phyloP scores from a whole-genome alignment of 2,797 vertebrate genomes.

The Xiphophorus birchmanni region DNA sequence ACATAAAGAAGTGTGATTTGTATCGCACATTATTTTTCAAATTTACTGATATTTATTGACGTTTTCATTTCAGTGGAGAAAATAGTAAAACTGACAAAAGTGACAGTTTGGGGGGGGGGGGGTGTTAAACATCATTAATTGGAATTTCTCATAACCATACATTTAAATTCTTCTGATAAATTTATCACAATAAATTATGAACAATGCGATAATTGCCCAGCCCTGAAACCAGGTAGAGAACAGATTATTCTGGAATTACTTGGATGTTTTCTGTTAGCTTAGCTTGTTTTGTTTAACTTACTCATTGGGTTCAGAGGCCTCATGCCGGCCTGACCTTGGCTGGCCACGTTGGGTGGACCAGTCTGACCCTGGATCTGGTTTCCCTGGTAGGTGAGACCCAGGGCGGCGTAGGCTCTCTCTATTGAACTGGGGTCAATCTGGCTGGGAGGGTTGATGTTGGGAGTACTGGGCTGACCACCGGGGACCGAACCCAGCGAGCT shows the following conservation, averaged over 20 bases:
- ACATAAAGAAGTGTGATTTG: too few relatives aligned
- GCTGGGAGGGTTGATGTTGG: constrained; percentile 90
- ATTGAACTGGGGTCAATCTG: constrained; percentile 99
- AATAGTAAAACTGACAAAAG: too few relatives aligned
- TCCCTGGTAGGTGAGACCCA: constrained; percentile 96
- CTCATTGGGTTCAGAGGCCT: constrained; percentile 89
- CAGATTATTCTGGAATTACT: background rate
- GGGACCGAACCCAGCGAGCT: constrained; percentile 86
- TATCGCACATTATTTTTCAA: too few relatives aligned
- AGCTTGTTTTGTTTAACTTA: constrained; percentile 72
- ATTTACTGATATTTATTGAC: too few relatives aligned
- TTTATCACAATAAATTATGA: too few relatives aligned
- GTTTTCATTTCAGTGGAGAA: too few relatives aligned
- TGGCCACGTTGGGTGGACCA: constrained; percentile 85
- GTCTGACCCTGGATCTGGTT: constrained; percentile 91
- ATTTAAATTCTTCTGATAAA: too few relatives aligned
- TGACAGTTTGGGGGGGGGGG: too few relatives aligned
- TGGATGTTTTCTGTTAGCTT: background rate
- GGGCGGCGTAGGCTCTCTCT: constrained; percentile 95
- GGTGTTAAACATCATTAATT: too few relatives aligned
- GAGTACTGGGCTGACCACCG: constrained; percentile 87
- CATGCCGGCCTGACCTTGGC: constrained; percentile 85
- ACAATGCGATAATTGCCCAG: too few relatives aligned
- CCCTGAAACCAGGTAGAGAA: background rate
- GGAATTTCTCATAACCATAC: too few relatives aligned